Evolutionary conservation across 2,888 invertebrate genomes (phyloP).

Genomic region (Agrochola macilenta): DNA sequence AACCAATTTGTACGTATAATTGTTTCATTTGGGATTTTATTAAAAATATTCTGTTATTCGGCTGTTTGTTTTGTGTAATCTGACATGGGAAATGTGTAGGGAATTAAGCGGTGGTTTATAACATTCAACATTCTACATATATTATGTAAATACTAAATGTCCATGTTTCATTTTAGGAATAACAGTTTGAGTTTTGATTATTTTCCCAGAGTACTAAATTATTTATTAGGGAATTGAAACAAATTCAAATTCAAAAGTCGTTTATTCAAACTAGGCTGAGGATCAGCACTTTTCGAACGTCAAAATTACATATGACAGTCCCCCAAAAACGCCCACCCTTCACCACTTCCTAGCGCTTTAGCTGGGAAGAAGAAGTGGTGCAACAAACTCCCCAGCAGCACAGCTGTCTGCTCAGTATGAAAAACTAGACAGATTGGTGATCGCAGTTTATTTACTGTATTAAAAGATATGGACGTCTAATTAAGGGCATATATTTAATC

Average conservation of each 20-base stretch:
- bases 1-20: slow-evolving; percentile 63
- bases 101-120: slow-evolving; percentile 44
- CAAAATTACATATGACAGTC: too few relatives aligned
- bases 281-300: too few relatives aligned
- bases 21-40: slow-evolving; percentile 60
- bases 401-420: too few relatives aligned
- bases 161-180: slow-evolving; percentile 14
- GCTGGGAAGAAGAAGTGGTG: too few relatives aligned
- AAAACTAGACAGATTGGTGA: not conserved
- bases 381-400: too few relatives aligned
- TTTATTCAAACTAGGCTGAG: too few relatives aligned
- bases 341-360: too few relatives aligned
- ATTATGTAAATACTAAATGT: not conserved
- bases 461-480: not conserved
- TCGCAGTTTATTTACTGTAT: not conserved
- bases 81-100: slow-evolving; percentile 37
- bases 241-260: too few relatives aligned
- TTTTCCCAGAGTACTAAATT: not conserved
- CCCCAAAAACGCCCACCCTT: too few relatives aligned
- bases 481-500: not conserved
- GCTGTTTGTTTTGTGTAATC: slow-evolving; percentile 54
- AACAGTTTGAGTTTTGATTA: slow-evolving; percentile 12
- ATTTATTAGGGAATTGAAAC: not conserved
- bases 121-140: not conserved
- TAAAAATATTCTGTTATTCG: slow-evolving; percentile 49